These are phyloP conservation scores for Nudaria mundana DNA, from an alignment of 2,888 invertebrate genomes.

Conservation along the genomic window DNA sequence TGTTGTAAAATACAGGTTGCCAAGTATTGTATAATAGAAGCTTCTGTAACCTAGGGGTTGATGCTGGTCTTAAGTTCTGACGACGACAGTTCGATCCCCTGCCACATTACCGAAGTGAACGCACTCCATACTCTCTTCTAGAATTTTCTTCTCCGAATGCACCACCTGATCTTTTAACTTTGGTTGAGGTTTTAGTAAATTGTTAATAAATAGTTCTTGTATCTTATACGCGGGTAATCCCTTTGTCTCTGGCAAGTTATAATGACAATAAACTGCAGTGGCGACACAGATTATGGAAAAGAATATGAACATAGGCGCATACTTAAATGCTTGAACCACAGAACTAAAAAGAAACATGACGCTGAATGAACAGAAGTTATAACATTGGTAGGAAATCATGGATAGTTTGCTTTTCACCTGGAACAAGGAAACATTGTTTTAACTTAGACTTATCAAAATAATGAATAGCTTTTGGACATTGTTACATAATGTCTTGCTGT, in stretches of 20 bases:
- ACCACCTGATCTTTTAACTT: too few species aligned
- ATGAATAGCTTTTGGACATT: too few species aligned
- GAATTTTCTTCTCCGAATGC: too few species aligned
- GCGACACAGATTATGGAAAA: constrained; percentile 45
- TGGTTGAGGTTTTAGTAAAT: too few species aligned
- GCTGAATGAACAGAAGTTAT: neutral
- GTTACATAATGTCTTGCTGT: too few species aligned
- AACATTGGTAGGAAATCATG: neutral
- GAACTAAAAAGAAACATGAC: neutral
- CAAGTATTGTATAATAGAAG: too few species aligned
- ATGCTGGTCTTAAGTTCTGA: too few species aligned
- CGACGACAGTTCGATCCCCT: too few species aligned
- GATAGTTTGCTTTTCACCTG: constrained; percentile 4
- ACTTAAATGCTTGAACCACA: neutral
- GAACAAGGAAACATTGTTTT: neutral
- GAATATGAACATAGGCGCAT: constrained; percentile 47
- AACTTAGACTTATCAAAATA: neutral
- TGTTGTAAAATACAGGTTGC: too few species aligned
- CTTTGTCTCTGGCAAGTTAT: constrained; percentile 53
- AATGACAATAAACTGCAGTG: constrained; percentile 36
- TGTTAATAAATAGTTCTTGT: constrained; percentile 32
- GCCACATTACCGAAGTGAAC: too few species aligned
- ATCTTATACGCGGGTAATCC: constrained; percentile 49
- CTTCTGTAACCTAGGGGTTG: too few species aligned
- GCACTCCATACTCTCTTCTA: too few species aligned